Percentiles rank a stretch among this genome's conserved stretches.
phyloP scores from a whole-genome alignment of 2,797 vertebrate genomes.

The Takifugu ocellatus region DNA sequence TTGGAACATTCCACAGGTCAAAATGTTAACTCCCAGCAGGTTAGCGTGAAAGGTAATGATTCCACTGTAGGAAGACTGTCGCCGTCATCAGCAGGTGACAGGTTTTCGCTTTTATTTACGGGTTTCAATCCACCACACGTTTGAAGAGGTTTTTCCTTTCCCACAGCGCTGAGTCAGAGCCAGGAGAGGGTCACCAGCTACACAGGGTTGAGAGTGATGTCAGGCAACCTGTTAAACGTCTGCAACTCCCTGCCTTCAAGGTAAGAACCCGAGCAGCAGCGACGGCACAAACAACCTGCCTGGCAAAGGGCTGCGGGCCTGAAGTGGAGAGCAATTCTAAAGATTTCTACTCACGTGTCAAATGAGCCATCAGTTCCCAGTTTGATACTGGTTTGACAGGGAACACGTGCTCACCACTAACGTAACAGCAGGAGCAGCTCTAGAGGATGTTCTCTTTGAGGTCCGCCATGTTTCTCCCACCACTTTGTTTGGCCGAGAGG shows the following conservation, averaged over 20 bases:
- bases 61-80: too few species aligned
- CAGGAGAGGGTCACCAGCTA: slow-evolving; percentile 34
- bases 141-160: slow-evolving; percentile 6
- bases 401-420: neutral
- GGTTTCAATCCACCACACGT: neutral
- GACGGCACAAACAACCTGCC: slow-evolving; percentile 30
- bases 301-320: too few species aligned
- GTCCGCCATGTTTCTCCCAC: slow-evolving; percentile 49
- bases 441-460: slow-evolving; percentile 48
- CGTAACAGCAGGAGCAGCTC: slow-evolving; percentile 25
- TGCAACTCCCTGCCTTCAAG: slow-evolving; percentile 41
- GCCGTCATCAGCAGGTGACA: neutral
- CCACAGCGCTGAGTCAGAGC: slow-evolving; percentile 46
- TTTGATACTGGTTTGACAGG: too few species aligned
- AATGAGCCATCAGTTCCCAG: too few species aligned
- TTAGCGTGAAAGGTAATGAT: neutral
- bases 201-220: slow-evolving; percentile 40
- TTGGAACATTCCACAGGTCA: neutral
- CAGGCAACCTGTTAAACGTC: slow-evolving; percentile 36
- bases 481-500: slow-evolving; percentile 48
- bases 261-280: slow-evolving; percentile 26
- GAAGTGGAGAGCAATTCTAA: too few species aligned
- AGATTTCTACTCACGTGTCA: too few species aligned
- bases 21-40: neutral
- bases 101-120: neutral